Evolutionary conservation across 2,888 invertebrate species (phyloP), one percentile per base, ranked within the genome.

Genomic region (Zaprionus obscuricornis): DNA sequence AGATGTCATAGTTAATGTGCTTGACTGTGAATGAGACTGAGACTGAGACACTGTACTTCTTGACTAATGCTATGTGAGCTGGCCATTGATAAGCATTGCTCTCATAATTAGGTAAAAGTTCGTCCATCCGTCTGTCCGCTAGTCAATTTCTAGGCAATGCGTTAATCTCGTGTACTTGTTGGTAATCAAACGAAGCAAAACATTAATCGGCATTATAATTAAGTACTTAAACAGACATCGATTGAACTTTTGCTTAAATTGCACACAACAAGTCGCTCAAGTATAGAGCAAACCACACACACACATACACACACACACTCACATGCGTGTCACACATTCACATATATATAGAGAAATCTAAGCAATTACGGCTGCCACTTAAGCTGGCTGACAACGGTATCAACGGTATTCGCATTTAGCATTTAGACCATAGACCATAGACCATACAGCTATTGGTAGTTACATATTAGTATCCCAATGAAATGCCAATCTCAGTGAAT

Each of bases 311-410:
- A 31, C 10, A 7, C 7, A 18, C 26, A 26, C 13, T 20, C 5
- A 11, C 17, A 37, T 22, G 20, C 56, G 55, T n/a, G n/a, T n/a
- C 29, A 17, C 29, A 43, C 8, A 4, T n/a, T 13, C 8, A 7
- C 29, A 6, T n/a, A 29, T n/a, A 29, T 11, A 29, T 3, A 6
- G 29, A 29, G n/a, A 56, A 33, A 37, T 34, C 46, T 13, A 16
- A 51, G 59, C 59, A 68, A 68, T 68, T 68, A 68, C 52, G 49
- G 46, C 47, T 51, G 65, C 43, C 68, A 65, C 68, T 68, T 65
- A 60, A 56, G 55, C 56, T 42, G 47, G 22, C 51, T 68, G 65
- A 68, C 65, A 45, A 40, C 43, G 68, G 55, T 56, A 68, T 65
- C 60, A 68, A 60, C 47, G n/a, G n/a, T 27, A 55, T 60, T 33